Base-by-base conservation (phyloP, 2,113 vertebrate species). In the Sapajus apella region DNA sequence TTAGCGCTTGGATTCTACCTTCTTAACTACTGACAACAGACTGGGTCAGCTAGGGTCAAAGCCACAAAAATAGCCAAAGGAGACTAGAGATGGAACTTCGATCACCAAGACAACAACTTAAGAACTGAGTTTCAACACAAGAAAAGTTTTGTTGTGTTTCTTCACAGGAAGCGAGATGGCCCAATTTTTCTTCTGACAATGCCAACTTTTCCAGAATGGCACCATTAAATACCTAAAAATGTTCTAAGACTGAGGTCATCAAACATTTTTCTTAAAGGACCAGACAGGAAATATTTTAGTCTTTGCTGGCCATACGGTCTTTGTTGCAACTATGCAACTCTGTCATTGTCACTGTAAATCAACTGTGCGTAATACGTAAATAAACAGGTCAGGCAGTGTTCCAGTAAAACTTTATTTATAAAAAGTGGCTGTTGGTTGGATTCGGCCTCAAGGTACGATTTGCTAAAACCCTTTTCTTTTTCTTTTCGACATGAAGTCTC, bases 361-460 rank as follows among this genome's bases (percentile, higher is more conserved):
- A 56, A 73, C n/a, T n/a, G 43, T 7, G 5, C 6, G 16, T 11
- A 35, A 23, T 76, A 68, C 2, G 11, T 9, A 82, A 52, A 70
- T 8, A 50, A 82, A 76, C 20, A 84, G n/a, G 25, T 27, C 25
- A 83, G 27, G 30, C 75, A 55, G 47, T 47, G 40, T 94, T 56
- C 61, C 47, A 83, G 92, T 75, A 96, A 95, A 96, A 75, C 76
- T 97, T 97, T 82, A 77, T 92, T 86, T 87, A 87, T 92, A 87
- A 70, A 86, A 64, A 76, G 10, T 32, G 27, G 32, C 27, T 61
- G 3, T 83, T 47, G 17, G 72, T 11, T 1, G 1, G 32, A 89
- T 40, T 79, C 73, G 32, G 30, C 68, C 68, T 23, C 37, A 55
- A 21, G 45, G 2, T 20, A 64, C 18, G 64, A n/a, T 76, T 8